Percentiles rank a stretch among this genome's conserved stretches.
Conservation (phyloP, 2,113 vertebrate species). For the Coreoperca whiteheadi region DNA sequence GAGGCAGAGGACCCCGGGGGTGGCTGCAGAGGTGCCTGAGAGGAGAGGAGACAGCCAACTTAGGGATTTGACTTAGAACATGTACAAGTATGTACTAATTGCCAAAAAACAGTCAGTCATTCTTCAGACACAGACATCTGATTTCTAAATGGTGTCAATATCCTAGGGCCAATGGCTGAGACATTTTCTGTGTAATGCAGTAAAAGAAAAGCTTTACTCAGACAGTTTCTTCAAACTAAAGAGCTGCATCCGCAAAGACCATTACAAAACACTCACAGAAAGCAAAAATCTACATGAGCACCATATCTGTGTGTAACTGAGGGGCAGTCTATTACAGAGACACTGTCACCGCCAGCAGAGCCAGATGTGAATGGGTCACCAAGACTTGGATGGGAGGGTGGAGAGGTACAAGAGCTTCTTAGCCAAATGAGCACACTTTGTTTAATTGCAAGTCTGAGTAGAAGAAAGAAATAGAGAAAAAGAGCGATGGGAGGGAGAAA, state of each 20-base stretch:
- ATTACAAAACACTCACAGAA: slow-evolving; percentile 13
- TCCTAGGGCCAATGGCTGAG: not conserved
- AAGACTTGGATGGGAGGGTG: slow-evolving; percentile 3
- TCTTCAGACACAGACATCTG: slow-evolving; percentile 2
- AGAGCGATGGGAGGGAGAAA: slow-evolving; percentile 6
- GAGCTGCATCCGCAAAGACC: not conserved
- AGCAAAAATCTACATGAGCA: not conserved
- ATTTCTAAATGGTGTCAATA: not conserved
- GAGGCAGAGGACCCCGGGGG: slow-evolving; percentile 87
- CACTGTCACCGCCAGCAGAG: slow-evolving; percentile 10
- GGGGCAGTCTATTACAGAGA: slow-evolving; percentile 10
- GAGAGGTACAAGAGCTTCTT: slow-evolving; percentile 47
- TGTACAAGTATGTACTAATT: not conserved
- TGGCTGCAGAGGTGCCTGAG: slow-evolving; percentile 83
- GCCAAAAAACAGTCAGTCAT: not conserved
- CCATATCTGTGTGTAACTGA: not conserved
- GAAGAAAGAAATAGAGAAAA: slow-evolving; percentile 35
- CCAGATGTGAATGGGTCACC: slow-evolving; percentile 51
- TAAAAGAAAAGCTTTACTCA: not conserved
- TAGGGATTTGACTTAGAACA: not conserved
- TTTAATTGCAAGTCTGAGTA: slow-evolving; percentile 62
- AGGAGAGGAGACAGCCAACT: slow-evolving; percentile 21
- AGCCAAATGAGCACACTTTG: slow-evolving; percentile 75
- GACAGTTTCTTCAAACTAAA: not conserved
- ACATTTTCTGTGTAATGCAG: not conserved